phyloP scores from a whole-genome alignment of 2,113 vertebrate genomes.

The Terrapene triunguis region DNA sequence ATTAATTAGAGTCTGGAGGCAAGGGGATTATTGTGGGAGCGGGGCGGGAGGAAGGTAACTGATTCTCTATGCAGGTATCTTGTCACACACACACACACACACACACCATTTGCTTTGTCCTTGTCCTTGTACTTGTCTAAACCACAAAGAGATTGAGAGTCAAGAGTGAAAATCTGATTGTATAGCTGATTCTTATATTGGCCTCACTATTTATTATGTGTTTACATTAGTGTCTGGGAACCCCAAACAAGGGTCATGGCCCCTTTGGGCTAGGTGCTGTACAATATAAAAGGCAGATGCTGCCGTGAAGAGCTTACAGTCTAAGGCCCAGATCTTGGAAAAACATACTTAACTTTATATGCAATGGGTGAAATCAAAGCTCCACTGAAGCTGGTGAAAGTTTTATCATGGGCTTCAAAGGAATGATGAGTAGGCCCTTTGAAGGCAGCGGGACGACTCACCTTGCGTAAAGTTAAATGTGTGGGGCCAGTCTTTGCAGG shows the following conservation, averaged over 20 bases:
- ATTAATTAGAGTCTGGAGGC: too few species aligned
- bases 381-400: accelerated
- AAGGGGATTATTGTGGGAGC: too few species aligned
- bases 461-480: neutral
- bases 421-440: neutral
- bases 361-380: neutral
- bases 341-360: neutral
- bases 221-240: too few species aligned
- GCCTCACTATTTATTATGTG: too few species aligned
- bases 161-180: neutral
- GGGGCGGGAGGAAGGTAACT: neutral
- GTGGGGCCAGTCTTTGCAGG: neutral
- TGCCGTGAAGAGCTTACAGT: neutral
- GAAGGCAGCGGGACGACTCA: neutral
- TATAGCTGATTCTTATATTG: neutral
- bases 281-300: accelerated
- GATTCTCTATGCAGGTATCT: neutral
- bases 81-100: neutral
- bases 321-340: neutral
- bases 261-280: too few species aligned
- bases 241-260: too few species aligned
- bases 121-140: neutral
- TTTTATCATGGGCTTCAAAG: neutral
- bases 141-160: neutral
- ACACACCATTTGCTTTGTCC: neutral